Percentiles rank a stretch among this genome's conserved stretches.
phyloP scores from a whole-genome alignment of 2,888 invertebrate genomes.

The Dascillus cervinus region DNA sequence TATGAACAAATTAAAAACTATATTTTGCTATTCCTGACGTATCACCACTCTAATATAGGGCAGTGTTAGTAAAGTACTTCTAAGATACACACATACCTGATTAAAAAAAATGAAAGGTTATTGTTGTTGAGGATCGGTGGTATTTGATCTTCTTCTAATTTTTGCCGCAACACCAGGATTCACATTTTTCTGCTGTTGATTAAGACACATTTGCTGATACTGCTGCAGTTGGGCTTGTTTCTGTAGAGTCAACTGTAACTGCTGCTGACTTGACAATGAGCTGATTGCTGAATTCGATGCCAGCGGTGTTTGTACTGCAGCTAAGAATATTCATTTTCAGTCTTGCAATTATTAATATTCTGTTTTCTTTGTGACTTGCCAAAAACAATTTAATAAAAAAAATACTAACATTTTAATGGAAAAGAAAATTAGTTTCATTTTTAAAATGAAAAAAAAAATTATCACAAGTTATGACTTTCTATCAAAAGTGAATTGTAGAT shows the following conservation, averaged over 20 bases:
- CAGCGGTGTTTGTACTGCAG: slow-evolving; percentile 30
- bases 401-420: too few relatives aligned
- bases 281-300: slow-evolving; percentile 25
- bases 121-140: slow-evolving; percentile 37
- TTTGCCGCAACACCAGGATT: slow-evolving; percentile 30
- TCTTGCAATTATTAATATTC: slow-evolving; percentile 11
- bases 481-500: slow-evolving; percentile 37
- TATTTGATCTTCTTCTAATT: slow-evolving; percentile 36
- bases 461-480: slow-evolving; percentile 11
- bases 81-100: slow-evolving; percentile 7
- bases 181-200: slow-evolving; percentile 29
- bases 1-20: too few relatives aligned
- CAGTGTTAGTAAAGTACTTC: not conserved
- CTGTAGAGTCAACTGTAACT: slow-evolving; percentile 24
- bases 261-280: slow-evolving; percentile 30
- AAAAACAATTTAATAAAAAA: slow-evolving; percentile 10
- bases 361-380: too few relatives aligned
- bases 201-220: slow-evolving; percentile 35
- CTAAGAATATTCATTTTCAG: slow-evolving; percentile 27
- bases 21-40: not conserved
- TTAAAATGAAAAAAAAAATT: too few relatives aligned
- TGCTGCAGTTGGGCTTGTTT: slow-evolving; percentile 38
- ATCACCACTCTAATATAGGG: slow-evolving; percentile 1
- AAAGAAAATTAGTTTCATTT: too few relatives aligned
- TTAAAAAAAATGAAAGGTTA: not conserved